These are phyloP conservation scores for Herpailurus yagouaroundi DNA, from an alignment of 2,113 vertebrate genomes.

Conservation along the genomic window DNA sequence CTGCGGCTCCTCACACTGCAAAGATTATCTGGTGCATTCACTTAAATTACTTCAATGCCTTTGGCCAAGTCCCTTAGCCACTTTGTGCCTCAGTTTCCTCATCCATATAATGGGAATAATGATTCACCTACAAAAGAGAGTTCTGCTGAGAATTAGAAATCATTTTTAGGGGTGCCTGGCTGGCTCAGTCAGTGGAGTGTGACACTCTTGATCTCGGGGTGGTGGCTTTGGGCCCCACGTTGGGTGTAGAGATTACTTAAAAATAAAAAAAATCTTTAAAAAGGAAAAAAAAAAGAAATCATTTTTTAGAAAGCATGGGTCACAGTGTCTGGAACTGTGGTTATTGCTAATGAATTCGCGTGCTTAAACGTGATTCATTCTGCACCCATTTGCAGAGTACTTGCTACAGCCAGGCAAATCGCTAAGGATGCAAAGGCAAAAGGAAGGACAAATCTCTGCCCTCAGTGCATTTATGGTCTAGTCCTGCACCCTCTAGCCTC, in stretches of 20 bases:
- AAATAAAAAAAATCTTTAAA: neutral
- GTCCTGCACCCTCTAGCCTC: neutral
- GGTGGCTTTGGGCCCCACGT: neutral
- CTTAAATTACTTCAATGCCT: neutral
- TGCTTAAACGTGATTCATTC: neutral
- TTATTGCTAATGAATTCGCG: neutral
- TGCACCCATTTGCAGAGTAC: neutral
- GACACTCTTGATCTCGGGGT: neutral
- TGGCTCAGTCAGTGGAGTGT: neutral
- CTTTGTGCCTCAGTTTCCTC: neutral
- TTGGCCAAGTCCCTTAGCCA: neutral
- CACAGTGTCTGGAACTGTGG: neutral
- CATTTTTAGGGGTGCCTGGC: neutral
- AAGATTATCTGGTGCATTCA: neutral
- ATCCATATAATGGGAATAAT: neutral
- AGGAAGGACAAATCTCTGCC: neutral
- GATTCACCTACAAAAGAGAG: neutral
- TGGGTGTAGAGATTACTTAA: neutral
- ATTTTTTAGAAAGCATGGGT: neutral
- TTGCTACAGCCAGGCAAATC: neutral
- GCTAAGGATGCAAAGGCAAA: neutral
- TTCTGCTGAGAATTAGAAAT: constrained; percentile 7
- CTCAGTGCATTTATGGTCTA: neutral
- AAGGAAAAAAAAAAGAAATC: neutral
- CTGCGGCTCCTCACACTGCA: neutral